Conservation (phyloP, 2,888 invertebrate species). For the Chaitophorus viminalis region DNA sequence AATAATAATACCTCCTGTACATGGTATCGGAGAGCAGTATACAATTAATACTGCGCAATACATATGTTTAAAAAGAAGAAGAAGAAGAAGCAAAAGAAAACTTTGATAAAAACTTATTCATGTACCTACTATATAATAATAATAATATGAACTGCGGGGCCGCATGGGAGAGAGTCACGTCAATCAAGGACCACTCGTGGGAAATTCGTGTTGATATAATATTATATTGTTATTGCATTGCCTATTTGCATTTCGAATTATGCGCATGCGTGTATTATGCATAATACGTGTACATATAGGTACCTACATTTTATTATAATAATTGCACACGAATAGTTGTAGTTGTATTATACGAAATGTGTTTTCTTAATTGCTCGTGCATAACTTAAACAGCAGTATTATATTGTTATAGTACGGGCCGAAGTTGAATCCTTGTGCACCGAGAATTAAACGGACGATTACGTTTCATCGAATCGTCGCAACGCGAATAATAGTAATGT, state of each 20-base stretch:
- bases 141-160: constrained; percentile 37
- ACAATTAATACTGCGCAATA: constrained; percentile 8
- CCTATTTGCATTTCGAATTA: constrained; percentile 9
- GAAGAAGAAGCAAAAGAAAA: constrained; percentile 1
- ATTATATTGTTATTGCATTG: constrained; percentile 18
- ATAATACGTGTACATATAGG: no score
- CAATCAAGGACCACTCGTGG: constrained; percentile 41
- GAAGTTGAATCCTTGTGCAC: neutral
- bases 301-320: no score
- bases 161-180: constrained; percentile 32
- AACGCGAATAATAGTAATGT: neutral
- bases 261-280: neutral
- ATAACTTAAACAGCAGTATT: neutral
- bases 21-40: neutral
- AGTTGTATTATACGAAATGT: neutral
- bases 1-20: no score
- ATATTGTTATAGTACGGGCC: neutral
- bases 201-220: constrained; percentile 16
- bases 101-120: neutral
- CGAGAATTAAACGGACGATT: neutral
- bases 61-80: neutral
- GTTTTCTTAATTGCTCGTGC: constrained; percentile 12
- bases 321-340: neutral
- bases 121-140: no score
- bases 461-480: neutral